These are phyloP conservation scores for Zalophus californianus DNA, from an alignment of 2,797 vertebrate genomes.

Conservation along the genomic window DNA sequence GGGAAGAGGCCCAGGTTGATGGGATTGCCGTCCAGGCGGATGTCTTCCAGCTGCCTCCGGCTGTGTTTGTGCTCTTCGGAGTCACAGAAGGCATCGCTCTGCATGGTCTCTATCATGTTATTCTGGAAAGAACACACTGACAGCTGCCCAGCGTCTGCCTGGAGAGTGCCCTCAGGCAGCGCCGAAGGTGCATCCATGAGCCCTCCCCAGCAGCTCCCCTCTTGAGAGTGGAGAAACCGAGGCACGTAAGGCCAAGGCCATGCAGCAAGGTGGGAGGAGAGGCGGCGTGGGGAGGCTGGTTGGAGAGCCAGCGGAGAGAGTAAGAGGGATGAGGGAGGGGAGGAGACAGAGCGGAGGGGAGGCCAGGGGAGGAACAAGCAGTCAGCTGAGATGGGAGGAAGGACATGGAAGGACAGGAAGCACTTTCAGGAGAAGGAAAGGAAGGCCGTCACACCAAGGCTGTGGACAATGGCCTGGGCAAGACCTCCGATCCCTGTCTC, in stretches of 20 bases:
- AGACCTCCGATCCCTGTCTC: not conserved
- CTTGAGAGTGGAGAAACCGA: not conserved
- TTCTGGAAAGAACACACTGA: conserved; percentile 85
- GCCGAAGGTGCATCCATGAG: not conserved
- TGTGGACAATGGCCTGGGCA: not conserved
- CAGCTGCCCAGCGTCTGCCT: not conserved
- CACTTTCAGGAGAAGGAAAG: not conserved
- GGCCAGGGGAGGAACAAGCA: not conserved
- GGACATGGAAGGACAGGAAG: not conserved
- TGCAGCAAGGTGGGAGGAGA: not conserved
- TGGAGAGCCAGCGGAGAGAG: not conserved
- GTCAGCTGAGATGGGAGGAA: not conserved
- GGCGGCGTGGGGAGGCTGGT: not conserved
- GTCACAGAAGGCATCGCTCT: conserved; percentile 89
- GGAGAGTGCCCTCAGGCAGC: not conserved
- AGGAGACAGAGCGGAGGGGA: not conserved
- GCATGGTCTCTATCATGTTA: conserved; percentile 90
- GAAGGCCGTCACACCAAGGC: not conserved
- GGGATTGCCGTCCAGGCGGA: conserved; percentile 92
- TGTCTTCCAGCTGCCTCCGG: conserved; percentile 89
- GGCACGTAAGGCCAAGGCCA: not conserved
- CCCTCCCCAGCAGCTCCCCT: not conserved
- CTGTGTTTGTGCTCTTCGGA: conserved; percentile 85
- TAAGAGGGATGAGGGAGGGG: not conserved
- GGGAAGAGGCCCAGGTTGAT: conserved; percentile 90